Base-by-base conservation (phyloP, 2,888 invertebrate genomes). In the Polia nebulosa region DNA sequence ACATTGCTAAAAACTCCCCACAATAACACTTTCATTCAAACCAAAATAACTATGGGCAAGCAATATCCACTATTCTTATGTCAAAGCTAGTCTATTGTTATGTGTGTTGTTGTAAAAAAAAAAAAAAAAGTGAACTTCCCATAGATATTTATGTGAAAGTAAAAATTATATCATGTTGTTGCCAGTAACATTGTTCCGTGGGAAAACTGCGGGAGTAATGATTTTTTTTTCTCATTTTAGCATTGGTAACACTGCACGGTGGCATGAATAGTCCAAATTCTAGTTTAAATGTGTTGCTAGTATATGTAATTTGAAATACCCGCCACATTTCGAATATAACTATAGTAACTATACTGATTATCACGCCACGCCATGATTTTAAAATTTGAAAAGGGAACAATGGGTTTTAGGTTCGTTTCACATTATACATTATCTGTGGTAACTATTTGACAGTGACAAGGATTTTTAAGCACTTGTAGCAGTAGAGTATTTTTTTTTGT, bases 61-160 rank as follows among this genome's bases (percentile, higher is more conserved):
- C n/a, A n/a, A n/a, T n/a, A n/a, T n/a, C n/a, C n/a, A n/a, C n/a
- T n/a, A n/a, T n/a, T n/a, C n/a, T n/a, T n/a, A n/a, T n/a, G n/a
- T n/a, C n/a, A n/a, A n/a, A n/a, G n/a, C 49, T 56, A 76, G 72
- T 82, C 44, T 67, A 45, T 57, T 25, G 66, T 53, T 62, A 67
- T 45, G 64, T n/a, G n/a, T n/a, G n/a, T n/a, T n/a, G n/a, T n/a
- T n/a, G n/a, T n/a, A n/a, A n/a, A n/a, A n/a, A n/a, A n/a, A n/a
- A n/a, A n/a, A n/a, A n/a, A n/a, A n/a, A n/a, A n/a, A n/a, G 22
- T 3, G 27, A 44, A 56, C 34, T 65, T 79, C 70, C 51, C 69
- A 72, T 41, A 68, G n/a, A 68, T 22, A 58, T 51, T 61, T 52
- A 53, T 22, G 72, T 74, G 81, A 82, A 77, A 77, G 83, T 80